Base-by-base conservation (phyloP, 2,113 vertebrate species). In the Lycaon pictus region DNA sequence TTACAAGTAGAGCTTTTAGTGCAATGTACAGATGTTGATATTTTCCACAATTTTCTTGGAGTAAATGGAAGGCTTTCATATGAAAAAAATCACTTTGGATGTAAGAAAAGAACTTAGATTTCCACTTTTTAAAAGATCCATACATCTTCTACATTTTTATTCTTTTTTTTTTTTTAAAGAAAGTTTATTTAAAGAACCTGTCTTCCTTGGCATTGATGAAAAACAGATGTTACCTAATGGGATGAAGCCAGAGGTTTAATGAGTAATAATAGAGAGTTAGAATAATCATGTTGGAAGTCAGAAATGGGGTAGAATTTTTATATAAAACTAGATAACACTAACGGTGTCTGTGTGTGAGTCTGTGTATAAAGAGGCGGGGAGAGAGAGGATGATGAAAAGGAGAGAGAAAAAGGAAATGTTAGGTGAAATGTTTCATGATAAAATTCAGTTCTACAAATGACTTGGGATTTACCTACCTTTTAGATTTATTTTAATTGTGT, bases 1-100 rank as follows among this genome's bases (percentile, higher is more conserved):
- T 93, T 88, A 92, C 90, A 95, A 97, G 84, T 76, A 74, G 87
- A 90, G 76, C 62, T 95, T 97, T 96, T 95, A 96, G 37, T 90
- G 92, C 95, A 82, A 83, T 69, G 79, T 89, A 94, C 96, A 97
- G 86, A 96, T 97, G 96, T 96, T 97, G 92, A 53, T 97, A 90
- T 95, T 98, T 98, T 97, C 97, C 96, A 96, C 62, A 58, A 82
- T 96, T 97, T 97, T 97, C 69, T 95, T 90, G 53, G 83, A 94
- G 62, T 93, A 97, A 98, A 95, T 95, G 87, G 83, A 96, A 23
- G 43, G 23, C 11, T 93, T 98, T 95, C 93, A 96, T 93, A 63
- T 95, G 71, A 65, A 96, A 91, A 97, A 96, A 69, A 1, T 88
- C 23, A 88, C 90, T 88, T 97, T 58, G 27, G 15, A 72, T 81